A percentile compares a stretch with the other conserved stretches of the same genome.
phyloP scores from a whole-genome alignment of 2,113 vertebrate species.

The Paramormyrops kingsleyae region DNA sequence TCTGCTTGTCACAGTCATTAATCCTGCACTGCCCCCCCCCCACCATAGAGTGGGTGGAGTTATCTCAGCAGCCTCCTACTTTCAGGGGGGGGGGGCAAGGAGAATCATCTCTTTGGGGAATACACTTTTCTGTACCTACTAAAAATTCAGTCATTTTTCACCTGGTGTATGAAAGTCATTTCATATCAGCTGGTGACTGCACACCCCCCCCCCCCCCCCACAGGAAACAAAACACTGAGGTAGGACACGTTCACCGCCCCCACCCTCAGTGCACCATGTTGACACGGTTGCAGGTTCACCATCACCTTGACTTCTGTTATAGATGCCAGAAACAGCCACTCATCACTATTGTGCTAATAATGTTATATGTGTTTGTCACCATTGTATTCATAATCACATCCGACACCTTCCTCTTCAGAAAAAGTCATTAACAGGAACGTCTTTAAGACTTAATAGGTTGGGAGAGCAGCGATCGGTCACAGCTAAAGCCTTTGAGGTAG shows the following conservation, averaged over 20 bases:
- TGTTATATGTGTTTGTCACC: not conserved
- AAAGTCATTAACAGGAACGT: not conserved
- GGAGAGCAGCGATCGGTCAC: not conserved
- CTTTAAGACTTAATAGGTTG: not conserved
- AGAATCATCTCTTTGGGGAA: not conserved
- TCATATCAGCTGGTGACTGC: not conserved
- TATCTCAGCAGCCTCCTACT: not conserved
- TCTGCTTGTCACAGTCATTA: not conserved
- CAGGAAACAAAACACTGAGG: not conserved
- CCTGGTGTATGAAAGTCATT: not conserved
- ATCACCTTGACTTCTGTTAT: not conserved
- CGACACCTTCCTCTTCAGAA: not conserved
- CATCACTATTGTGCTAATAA: not conserved
- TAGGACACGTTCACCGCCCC: not conserved
- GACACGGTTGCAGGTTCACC: not conserved
- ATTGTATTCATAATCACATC: not conserved
- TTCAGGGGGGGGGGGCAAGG: not conserved
- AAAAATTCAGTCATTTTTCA: not conserved
- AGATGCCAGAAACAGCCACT: not conserved
- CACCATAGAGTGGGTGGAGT: not conserved
- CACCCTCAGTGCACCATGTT: not conserved
- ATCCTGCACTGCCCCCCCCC: not conserved
- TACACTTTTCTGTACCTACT: not conserved
- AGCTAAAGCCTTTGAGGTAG: not conserved
- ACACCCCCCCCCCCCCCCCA: not conserved